Conservation (phyloP, 2,113 vertebrate genomes). For the Leiothrix lutea region DNA sequence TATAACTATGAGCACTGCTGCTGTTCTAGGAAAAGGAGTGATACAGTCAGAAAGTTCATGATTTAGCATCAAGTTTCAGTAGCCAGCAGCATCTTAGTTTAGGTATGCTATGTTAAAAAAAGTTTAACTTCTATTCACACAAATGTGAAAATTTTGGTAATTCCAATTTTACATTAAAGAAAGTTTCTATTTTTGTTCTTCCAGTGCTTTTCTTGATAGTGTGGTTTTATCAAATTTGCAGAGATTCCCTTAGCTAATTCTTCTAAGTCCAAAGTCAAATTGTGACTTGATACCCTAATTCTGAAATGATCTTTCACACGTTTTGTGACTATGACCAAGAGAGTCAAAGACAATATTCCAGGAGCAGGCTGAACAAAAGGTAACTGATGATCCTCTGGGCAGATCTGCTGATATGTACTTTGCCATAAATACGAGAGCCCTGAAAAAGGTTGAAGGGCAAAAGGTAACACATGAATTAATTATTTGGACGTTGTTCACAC, state of each 20-base stretch:
- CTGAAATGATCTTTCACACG: background rate
- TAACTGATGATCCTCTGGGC: background rate
- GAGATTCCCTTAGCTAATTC: background rate
- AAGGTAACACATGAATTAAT: background rate
- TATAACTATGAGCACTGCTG: background rate
- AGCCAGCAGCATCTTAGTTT: background rate
- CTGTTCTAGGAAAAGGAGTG: background rate
- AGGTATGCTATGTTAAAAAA: background rate
- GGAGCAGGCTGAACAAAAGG: background rate
- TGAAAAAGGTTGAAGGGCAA: background rate
- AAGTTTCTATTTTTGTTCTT: background rate
- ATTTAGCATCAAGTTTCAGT: background rate
- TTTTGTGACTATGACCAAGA: background rate
- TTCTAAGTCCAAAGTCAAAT: background rate
- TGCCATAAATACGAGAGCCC: background rate
- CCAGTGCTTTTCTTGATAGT: background rate
- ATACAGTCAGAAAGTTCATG: background rate
- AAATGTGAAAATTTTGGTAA: background rate
- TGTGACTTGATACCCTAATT: background rate
- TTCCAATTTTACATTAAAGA: background rate
- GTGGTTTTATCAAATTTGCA: background rate
- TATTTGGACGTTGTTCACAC: background rate
- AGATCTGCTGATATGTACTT: background rate
- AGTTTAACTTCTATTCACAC: background rate
- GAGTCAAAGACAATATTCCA: background rate